Conservation (phyloP, 1,140 invertebrate genomes). For the Heliconius nattereri region DNA sequence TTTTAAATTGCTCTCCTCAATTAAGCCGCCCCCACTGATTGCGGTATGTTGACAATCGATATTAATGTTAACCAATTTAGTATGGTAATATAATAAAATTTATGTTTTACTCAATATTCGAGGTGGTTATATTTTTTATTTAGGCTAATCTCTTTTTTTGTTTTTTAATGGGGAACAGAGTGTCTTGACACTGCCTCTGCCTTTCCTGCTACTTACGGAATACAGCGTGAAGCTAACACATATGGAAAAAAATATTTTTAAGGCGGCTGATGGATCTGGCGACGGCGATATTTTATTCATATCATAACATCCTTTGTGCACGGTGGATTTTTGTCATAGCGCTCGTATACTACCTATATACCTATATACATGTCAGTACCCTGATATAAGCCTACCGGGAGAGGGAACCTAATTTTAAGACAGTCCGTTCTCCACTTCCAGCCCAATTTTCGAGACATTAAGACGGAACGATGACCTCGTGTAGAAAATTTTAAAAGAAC, state of each 20-base stretch:
- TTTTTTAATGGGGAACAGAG: not conserved
- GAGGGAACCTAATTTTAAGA: too few species aligned
- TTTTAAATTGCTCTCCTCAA: slow-evolving; percentile 10
- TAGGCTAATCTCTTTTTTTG: not conserved
- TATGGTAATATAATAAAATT: not conserved
- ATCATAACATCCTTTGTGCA: not conserved
- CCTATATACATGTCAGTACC: too few species aligned
- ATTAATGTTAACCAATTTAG: slow-evolving; percentile 5
- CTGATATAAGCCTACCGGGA: too few species aligned
- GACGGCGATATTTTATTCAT: not conserved
- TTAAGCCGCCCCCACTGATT: not conserved
- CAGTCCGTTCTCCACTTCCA: too few species aligned
- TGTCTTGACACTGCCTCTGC: too few species aligned
- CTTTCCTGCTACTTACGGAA: not conserved
- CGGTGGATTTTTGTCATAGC: not conserved
- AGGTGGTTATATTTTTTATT: not conserved
- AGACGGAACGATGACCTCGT: too few species aligned
- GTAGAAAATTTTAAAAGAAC: not conserved
- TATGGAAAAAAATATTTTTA: not conserved
- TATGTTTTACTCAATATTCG: not conserved
- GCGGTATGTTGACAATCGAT: slow-evolving; percentile 5
- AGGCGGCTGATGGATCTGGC: not conserved
- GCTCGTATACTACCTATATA: not conserved
- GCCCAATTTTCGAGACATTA: too few species aligned
- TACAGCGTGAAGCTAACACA: not conserved